Evolutionary conservation across 2,888 invertebrate species (phyloP).

Genomic region (Cenopis cana): DNA sequence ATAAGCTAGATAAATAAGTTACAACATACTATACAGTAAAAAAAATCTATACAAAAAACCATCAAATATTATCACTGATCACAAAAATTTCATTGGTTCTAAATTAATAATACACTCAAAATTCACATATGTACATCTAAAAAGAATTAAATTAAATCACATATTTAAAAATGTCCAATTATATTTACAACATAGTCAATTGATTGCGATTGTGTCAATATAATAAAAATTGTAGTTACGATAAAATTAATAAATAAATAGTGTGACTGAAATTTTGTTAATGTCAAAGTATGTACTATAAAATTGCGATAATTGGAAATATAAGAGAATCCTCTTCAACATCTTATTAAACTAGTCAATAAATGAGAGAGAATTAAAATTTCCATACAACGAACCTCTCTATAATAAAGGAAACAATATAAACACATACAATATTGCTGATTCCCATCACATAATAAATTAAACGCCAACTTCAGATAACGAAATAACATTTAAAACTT

Average conservation of each 20-base stretch:
- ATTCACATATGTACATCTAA: slow-evolving; percentile 81
- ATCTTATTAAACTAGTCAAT: slow-evolving; percentile 53
- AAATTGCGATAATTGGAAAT: slow-evolving; percentile 42
- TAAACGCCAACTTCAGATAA: slow-evolving; percentile 13
- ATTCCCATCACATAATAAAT: slow-evolving; percentile 35
- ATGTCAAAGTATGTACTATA: slow-evolving; percentile 42
- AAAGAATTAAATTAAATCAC: slow-evolving; percentile 74
- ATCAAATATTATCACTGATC: slow-evolving; percentile 69
- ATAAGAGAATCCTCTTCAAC: slow-evolving; percentile 21
- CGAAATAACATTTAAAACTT: slow-evolving; percentile 30
- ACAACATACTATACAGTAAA: slow-evolving; percentile 74
- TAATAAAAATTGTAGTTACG: slow-evolving; percentile 31
- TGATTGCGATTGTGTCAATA: slow-evolving; percentile 40
- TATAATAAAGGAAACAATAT: slow-evolving; percentile 51
- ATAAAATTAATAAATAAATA: slow-evolving; percentile 30
- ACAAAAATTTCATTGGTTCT: slow-evolving; percentile 72
- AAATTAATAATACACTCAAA: slow-evolving; percentile 68
- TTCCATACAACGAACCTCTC: slow-evolving; percentile 54
- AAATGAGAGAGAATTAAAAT: slow-evolving; percentile 63
- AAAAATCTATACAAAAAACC: slow-evolving; percentile 75
- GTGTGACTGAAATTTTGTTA: slow-evolving; percentile 14
- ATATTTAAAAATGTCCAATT: slow-evolving; percentile 60
- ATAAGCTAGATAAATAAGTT: slow-evolving; percentile 66
- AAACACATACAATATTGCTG: slow-evolving; percentile 64
- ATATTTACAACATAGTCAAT: slow-evolving; percentile 71